Percentiles rank a stretch among this genome's conserved stretches.
phyloP scores from a whole-genome alignment of 2,888 invertebrate species.

The Punctoribates punctum region DNA sequence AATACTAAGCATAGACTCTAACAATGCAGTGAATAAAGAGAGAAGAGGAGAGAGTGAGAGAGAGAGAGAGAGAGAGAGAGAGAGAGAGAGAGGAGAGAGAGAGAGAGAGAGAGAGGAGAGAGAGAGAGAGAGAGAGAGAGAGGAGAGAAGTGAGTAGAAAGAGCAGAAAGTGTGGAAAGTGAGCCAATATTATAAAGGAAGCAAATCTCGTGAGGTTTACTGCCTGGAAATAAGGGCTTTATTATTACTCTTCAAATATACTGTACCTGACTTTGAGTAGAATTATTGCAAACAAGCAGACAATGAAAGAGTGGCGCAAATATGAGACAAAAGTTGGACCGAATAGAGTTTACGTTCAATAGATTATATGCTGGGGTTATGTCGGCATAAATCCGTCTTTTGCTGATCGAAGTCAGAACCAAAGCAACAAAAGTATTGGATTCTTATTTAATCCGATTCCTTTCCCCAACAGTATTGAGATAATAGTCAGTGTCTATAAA shows the following conservation, averaged over 20 bases:
- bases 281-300: background rate
- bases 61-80: too few species aligned
- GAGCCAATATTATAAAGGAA: constrained; percentile 13
- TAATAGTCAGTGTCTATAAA: constrained; percentile 33
- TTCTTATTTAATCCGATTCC: constrained; percentile 31
- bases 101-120: too few species aligned
- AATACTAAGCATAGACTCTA: constrained; percentile 11
- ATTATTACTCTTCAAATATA: background rate
- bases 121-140: too few species aligned
- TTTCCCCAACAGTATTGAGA: constrained; percentile 34
- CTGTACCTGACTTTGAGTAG: constrained; percentile 25
- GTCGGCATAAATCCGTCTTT: constrained; percentile 28
- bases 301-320: constrained; percentile 28
- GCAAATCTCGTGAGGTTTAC: constrained; percentile 35
- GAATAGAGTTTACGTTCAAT: constrained; percentile 17
- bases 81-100: too few species aligned
- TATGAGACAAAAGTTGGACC: constrained; percentile 20
- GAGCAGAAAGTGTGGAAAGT: constrained; percentile 3
- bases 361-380: constrained; percentile 34
- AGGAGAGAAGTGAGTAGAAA: too few species aligned
- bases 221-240: constrained; percentile 33
- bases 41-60: too few species aligned
- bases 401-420: constrained; percentile 18
- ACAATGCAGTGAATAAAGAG: constrained; percentile 10
- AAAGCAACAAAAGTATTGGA: background rate